Evolutionary conservation across 2,113 vertebrate species (phyloP).

Genomic region (Microcebus griseorufus): DNA sequence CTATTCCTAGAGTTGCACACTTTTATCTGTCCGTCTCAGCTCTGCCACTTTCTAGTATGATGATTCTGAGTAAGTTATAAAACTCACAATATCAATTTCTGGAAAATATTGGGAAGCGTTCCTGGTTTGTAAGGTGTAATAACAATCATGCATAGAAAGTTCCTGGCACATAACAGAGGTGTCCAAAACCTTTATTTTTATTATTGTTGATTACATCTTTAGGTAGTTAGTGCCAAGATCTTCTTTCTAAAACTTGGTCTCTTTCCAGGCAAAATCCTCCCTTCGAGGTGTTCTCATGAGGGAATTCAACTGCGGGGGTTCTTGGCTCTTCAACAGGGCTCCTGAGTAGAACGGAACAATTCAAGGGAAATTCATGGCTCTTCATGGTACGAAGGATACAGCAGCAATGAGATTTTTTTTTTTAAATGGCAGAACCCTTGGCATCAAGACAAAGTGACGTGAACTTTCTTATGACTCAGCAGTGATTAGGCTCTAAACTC

Average conservation of each 20-base stretch:
- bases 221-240: neutral
- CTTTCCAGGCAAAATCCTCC: neutral
- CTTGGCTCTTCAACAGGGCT: neutral
- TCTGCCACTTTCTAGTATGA: neutral
- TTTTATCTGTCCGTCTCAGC: neutral
- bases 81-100: conserved; percentile 3
- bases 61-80: neutral
- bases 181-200: neutral
- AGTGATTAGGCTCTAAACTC: neutral
- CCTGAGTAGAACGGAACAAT: conserved; percentile 18
- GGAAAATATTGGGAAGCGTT: conserved; percentile 14
- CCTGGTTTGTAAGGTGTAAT: neutral
- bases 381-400: neutral
- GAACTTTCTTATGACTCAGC: conserved; percentile 47
- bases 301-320: neutral
- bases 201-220: neutral
- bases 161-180: neutral
- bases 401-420: neutral
- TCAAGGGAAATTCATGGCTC: neutral
- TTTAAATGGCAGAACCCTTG: neutral
- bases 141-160: neutral
- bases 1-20: neutral
- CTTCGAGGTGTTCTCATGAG: neutral
- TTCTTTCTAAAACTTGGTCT: neutral
- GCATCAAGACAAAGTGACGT: neutral